Base-by-base conservation (phyloP, 2,113 vertebrate species). In the Sander vitreus region DNA sequence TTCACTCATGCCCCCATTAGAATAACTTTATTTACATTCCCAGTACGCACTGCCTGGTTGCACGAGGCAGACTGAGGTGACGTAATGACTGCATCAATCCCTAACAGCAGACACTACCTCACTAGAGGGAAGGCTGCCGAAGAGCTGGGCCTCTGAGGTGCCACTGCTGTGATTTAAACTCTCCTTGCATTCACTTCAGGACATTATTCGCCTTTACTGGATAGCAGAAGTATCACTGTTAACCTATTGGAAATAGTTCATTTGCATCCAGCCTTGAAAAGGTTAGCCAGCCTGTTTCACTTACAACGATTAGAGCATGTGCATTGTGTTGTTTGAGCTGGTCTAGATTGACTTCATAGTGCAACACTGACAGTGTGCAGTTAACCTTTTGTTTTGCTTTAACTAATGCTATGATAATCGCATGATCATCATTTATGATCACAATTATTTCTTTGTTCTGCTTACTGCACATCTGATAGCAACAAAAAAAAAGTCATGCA, bases 61-160 rank as follows among this genome's bases (percentile, higher is more conserved):
- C 79, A 76, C 63, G 57, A 73, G 85, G 86, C 85, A 84, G 84
- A 88, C 88, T 27, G 78, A 62, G 90, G 76, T 91, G 93, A 93
- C 66, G 83, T 89, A 89, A 94, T 82, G 86, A 89, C 78, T 84
- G 84, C 91, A 91, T 93, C 89, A 88, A 80, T 91, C 84, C 76
- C 75, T 18, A 66, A 48, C 75, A 76, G 90, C 92, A 94, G 92
- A 94, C 92, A 64, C 90, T 93, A 94, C 92, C 91, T 93, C 91
- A 94, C 91, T 80, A n/a, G 84, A 84, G 68, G 77, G 76, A 84
- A 71, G 68, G 79, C 81, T 87, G 73, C 84, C 18, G 50, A 51
- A 60, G 78, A 85, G 83, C 85, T 76, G 87, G 84, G 62, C 67
- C 78, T 83, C 80, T 19, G 45, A 88, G 68, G 84, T 77, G 85